Base-by-base conservation (phyloP, 2,888 invertebrate species). In the Euplagia quadripunctaria region DNA sequence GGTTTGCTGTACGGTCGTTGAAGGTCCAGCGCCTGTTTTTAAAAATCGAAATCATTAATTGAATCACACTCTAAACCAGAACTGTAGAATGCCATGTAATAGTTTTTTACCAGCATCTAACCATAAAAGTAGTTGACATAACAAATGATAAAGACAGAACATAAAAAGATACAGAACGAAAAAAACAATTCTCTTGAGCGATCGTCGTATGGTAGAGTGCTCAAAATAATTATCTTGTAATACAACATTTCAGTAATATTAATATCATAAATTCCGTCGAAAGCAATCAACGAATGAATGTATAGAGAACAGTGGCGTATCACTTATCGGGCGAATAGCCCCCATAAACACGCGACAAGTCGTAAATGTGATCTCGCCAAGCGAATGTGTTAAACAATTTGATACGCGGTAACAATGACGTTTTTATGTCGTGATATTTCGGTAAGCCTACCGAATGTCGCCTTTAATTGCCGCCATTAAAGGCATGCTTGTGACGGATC, bases 381-480 rank as follows among this genome's bases (percentile, higher is more conserved):
- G 82, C 90, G 90, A 91, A 93, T 88, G 94, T 93, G 94, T 94
- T 92, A 92, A 93, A 94, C 93, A 94, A 94, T 94, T 93, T 92
- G 94, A 94, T 93, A 93, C 91, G 91, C 90, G 90, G 90, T 90
- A 89, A 90, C 90, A 91, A 89, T 90, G 93, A 92, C 93, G 87
- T 92, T 93, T 94, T 94, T 94, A 95, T 93, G 91, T 88, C 88
- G 88, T 90, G 91, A 94, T 94, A 94, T 94, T 94, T 94, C 89
- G 92, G 94, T 94, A 87, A 89, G 87, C 85, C 83, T 85, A 87
- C 83, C 88, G 88, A 91, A 90, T 90, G 90, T 90, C 90, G 88
- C 88, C 88, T 93, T 94, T 94, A 95, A 96, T 95, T 94, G 92
- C 92, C 81, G 86, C 91, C 91, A 94, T 94, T 94, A 94, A 94